Percentiles rank a stretch among this genome's conserved stretches.
These are phyloP conservation scores for Pangasianodon gigas DNA, from an alignment of 2,113 vertebrate genomes.

Conservation along the genomic window DNA sequence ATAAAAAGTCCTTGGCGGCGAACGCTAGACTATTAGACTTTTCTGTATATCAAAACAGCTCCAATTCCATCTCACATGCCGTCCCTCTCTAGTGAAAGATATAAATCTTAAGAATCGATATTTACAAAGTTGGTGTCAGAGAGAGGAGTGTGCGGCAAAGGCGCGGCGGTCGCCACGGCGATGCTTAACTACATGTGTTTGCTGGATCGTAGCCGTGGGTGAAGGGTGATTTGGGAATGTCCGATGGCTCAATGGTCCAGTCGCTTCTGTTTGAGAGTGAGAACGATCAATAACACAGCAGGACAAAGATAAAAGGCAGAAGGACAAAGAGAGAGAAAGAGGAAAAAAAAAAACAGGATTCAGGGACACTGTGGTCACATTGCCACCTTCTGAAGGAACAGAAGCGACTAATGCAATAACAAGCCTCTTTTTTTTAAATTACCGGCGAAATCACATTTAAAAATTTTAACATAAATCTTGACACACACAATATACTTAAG, in stretches of 20 bases:
- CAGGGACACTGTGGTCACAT: conserved; percentile 7
- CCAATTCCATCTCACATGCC: not conserved
- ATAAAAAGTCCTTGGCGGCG: not conserved
- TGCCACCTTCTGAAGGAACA: not conserved
- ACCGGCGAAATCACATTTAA: not conserved
- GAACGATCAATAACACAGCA: conserved; percentile 21
- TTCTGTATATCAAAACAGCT: not conserved
- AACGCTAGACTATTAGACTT: not conserved
- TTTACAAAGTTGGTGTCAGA: conserved; percentile 10
- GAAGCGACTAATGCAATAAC: not conserved
- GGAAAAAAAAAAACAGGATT: not conserved
- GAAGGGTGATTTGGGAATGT: conserved; percentile 34
- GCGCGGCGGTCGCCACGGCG: not conserved
- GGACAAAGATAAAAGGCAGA: conserved; percentile 35
- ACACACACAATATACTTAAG: not conserved
- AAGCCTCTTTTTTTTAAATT: not conserved
- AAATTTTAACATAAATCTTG: not conserved
- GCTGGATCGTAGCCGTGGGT: conserved; percentile 29
- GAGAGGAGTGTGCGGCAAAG: not conserved
- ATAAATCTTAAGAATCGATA: conserved; percentile 30
- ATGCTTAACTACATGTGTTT: conserved; percentile 16
- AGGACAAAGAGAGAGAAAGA: not conserved
- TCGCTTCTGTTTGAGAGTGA: conserved; percentile 34
- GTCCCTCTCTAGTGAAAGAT: not conserved
- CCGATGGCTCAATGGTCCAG: conserved; percentile 6